phyloP scores from a whole-genome alignment of 2,113 vertebrate species.

The Oenanthe oenanthe region DNA sequence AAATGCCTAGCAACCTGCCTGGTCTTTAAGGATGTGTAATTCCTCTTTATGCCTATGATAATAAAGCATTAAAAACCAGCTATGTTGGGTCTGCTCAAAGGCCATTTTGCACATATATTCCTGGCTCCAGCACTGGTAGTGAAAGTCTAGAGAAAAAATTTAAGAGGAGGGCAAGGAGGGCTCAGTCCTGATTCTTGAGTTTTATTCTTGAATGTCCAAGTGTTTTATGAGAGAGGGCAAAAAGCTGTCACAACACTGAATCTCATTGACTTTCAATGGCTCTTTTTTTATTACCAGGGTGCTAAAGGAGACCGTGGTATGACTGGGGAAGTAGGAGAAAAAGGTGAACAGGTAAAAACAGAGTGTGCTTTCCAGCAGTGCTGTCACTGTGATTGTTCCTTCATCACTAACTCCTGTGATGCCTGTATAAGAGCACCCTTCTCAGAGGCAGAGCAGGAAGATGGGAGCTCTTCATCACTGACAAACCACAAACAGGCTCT shows the following conservation, averaged over 20 bases:
- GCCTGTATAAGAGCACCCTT: neutral
- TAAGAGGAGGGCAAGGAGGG: neutral
- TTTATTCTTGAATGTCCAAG: neutral
- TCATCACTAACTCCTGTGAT: neutral
- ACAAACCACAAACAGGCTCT: neutral
- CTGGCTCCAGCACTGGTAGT: neutral
- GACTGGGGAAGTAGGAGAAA: constrained; percentile 82
- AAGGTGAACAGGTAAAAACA: constrained; percentile 86
- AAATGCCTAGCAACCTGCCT: neutral
- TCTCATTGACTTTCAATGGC: neutral
- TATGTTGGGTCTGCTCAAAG: neutral
- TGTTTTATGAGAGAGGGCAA: neutral
- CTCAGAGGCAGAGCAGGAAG: neutral
- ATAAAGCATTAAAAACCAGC: neutral
- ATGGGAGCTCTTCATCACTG: neutral
- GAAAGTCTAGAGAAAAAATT: neutral
- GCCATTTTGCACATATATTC: neutral
- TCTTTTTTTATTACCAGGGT: constrained; percentile 74
- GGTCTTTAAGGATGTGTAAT: neutral
- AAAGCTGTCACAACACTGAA: neutral
- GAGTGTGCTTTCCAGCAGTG: neutral
- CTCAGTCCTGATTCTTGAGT: neutral
- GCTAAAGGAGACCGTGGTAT: constrained; percentile 86
- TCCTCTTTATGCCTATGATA: neutral
- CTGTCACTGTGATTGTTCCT: neutral